A percentile compares a stretch with the other conserved stretches of the same genome.
phyloP scores from a whole-genome alignment of 2,888 invertebrate genomes.

The Erebia epiphron region DNA sequence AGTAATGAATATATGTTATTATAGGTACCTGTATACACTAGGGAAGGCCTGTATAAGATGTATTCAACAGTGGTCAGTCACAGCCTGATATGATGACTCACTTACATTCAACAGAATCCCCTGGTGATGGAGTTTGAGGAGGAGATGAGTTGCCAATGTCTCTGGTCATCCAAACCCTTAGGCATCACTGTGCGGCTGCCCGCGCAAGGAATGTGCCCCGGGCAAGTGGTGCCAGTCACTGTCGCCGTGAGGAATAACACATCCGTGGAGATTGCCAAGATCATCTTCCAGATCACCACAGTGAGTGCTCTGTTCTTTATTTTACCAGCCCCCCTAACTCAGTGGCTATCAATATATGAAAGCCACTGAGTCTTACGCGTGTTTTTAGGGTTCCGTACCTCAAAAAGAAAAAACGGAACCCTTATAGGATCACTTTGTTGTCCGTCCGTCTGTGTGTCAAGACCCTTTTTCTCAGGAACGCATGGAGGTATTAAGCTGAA shows the following conservation, averaged over 20 bases:
- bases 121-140: conserved; percentile 61
- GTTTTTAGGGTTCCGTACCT: too few relatives aligned
- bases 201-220: conserved; percentile 59
- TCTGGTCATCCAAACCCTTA: conserved; percentile 49
- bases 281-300: conserved; percentile 42
- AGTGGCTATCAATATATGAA: too few relatives aligned
- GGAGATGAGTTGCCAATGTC: conserved; percentile 50
- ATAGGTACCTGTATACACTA: too few relatives aligned
- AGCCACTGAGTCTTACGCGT: too few relatives aligned
- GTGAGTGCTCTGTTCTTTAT: background rate
- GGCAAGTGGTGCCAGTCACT: conserved; percentile 54
- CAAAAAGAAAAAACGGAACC: too few relatives aligned
- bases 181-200: conserved; percentile 50
- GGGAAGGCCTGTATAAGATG: too few relatives aligned
- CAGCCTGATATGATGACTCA: background rate
- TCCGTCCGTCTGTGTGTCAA: too few relatives aligned
- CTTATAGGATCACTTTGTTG: too few relatives aligned
- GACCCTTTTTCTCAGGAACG: too few relatives aligned
- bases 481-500: too few relatives aligned
- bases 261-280: conserved; percentile 53
- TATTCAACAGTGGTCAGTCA: background rate
- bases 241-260: conserved; percentile 53
- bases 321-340: too few relatives aligned
- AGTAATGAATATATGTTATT: too few relatives aligned
- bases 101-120: conserved; percentile 49